Evolutionary conservation across 2,113 vertebrate species (phyloP).

Genomic region (Labeo catla): DNA sequence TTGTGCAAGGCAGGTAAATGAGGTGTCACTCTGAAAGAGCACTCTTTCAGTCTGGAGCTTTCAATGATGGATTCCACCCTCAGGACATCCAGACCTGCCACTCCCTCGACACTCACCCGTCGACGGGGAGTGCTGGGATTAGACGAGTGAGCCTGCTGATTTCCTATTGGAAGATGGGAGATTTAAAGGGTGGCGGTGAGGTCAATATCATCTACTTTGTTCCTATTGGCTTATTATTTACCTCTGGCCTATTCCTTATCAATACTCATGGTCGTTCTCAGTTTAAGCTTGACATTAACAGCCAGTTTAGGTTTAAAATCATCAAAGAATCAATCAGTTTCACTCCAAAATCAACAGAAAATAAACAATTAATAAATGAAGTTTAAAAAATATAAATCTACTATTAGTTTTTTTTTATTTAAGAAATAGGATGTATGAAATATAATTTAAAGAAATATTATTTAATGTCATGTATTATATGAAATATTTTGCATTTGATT

Average conservation of each 20-base stretch:
- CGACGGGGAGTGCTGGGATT: conserved; percentile 3
- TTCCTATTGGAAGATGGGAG: conserved; percentile 41
- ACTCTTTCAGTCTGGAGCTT: conserved; percentile 46
- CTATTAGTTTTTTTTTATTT: background rate
- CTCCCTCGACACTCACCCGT: conserved; percentile 21
- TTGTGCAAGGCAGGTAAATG: conserved; percentile 60
- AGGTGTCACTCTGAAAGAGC: conserved; percentile 54
- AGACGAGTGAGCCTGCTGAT: background rate
- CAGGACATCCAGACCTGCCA: conserved; percentile 42
- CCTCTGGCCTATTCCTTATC: background rate
- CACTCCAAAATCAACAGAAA: background rate
- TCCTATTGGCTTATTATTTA: background rate
- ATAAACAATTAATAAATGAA: background rate
- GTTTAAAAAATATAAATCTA: background rate
- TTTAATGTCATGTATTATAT: no score
- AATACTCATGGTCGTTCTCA: background rate
- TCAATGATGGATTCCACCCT: conserved; percentile 54
- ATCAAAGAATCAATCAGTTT: background rate
- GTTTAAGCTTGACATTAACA: background rate
- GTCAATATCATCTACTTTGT: conserved; percentile 33
- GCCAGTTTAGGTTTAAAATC: background rate
- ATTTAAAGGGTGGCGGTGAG: conserved; percentile 25
- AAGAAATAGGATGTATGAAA: background rate
- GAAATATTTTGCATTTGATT: background rate
- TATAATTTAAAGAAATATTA: no score